Evolutionary conservation across 1,140 invertebrate species (phyloP), one percentile per base, ranked within the genome.

Genomic region (Lepidurus packardi): DNA sequence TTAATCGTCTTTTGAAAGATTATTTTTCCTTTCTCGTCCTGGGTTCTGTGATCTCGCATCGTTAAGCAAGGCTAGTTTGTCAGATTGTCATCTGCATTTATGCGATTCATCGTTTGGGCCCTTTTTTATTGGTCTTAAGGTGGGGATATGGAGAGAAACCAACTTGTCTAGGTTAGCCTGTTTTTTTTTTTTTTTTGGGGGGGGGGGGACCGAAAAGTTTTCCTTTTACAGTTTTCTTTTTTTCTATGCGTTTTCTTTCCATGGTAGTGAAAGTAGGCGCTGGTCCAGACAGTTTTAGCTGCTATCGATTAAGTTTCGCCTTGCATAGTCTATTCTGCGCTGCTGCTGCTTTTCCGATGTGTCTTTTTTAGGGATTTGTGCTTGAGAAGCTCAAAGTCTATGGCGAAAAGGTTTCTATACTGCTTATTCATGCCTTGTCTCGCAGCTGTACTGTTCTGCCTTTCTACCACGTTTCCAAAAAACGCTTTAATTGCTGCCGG

Each of bases 231-330:
- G 16, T 13, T 13, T 65, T 65, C 7, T 65, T 65, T 65, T n/a
- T 21, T 65, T 65, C 53, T 13, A 1, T 10, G 53, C 53, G 53
- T 21, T 65, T 34, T 34, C 34, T 34, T 34, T 34, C 34, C 53
- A 65, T 21, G 53, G 13, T 2, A 65, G 53, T 21, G 53, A 65
- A 65, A 65, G 21, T 65, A 65, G 53, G 53, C 53, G 53, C 53
- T 65, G 53, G 21, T 65, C 53, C 53, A 65, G 53, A 21, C 53
- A 65, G 53, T 65, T 65, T 65, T 65, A 65, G 53, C 53, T 65
- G 53, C 53, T 65, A 65, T 65, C 53, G 53, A 65, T 65, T 65
- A 65, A n/a, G 53, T 65, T 65, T 65, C 34, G 53, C 53, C 6
- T 65, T 21, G 16, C 53, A n/a, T 7, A n/a, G 6, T 65, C 53